Evolutionary conservation across 2,888 invertebrate species (phyloP).

Genomic region (Amitus sp.): DNA sequence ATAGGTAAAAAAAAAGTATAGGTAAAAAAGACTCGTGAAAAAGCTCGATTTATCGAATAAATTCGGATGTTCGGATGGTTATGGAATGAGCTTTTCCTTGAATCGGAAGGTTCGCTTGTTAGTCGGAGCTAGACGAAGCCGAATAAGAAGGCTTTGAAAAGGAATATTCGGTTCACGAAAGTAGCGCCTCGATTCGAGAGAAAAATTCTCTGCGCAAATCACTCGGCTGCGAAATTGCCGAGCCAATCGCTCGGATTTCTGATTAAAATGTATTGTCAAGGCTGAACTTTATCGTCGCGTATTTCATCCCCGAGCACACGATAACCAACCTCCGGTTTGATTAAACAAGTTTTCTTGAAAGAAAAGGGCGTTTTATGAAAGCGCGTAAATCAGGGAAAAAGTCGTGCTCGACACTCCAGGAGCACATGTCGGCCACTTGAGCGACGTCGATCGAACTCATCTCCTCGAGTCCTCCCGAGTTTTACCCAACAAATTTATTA

Average conservation of each 20-base stretch:
- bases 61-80: background rate
- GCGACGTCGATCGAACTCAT: background rate
- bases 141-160: background rate
- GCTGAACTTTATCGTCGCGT: conserved; percentile 31
- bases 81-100: background rate
- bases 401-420: no score
- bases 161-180: background rate
- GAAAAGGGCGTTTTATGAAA: conserved; percentile 16
- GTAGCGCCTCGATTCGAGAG: background rate
- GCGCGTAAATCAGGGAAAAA: conserved; percentile 19
- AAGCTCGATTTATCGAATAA: background rate
- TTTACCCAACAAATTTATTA: background rate
- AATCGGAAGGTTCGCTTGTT: background rate
- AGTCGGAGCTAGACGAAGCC: background rate
- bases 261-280: conserved; percentile 27
- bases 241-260: conserved; percentile 19
- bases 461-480: background rate
- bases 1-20: no score
- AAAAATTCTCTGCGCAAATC: background rate
- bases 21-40: background rate
- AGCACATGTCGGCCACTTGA: background rate
- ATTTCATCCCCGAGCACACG: conserved; percentile 21
- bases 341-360: conserved; percentile 32
- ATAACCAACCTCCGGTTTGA: conserved; percentile 25
- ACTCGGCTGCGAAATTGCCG: conserved; percentile 10